Evolutionary conservation across 1,140 invertebrate genomes (phyloP).

Genomic region (Zelostemma sp.): DNA sequence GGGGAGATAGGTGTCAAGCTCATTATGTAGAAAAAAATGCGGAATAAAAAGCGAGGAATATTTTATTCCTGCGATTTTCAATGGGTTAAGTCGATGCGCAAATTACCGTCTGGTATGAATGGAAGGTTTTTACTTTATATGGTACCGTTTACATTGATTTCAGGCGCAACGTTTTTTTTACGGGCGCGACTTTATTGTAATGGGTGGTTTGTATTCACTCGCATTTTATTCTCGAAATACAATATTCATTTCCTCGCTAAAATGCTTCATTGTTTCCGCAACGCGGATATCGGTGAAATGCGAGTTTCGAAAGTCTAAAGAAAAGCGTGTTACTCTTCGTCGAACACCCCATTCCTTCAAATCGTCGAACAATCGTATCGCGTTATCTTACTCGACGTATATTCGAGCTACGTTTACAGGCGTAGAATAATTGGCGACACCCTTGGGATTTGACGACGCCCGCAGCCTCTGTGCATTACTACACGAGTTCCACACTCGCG

Average conservation of each 20-base stretch:
- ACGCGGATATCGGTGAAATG: constrained; percentile 13
- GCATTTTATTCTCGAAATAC: constrained; percentile 22
- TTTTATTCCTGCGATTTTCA: constrained; percentile 29
- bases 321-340: constrained; percentile 23
- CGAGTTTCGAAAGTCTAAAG: constrained; percentile 16
- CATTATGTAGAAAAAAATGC: constrained; percentile 37
- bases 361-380: constrained; percentile 30
- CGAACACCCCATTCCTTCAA: constrained; percentile 24
- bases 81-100: neutral
- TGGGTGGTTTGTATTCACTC: no score
- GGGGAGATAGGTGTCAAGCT: constrained; percentile 34
- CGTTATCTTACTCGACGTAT: constrained; percentile 46
- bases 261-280: constrained; percentile 1
- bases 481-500: constrained; percentile 18
- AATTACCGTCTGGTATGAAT: neutral
- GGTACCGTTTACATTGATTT: no score
- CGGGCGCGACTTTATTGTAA: no score
- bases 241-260: neutral
- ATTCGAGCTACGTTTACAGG: constrained; percentile 41
- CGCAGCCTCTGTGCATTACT: constrained; percentile 15
- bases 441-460: constrained; percentile 32
- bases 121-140: no score
- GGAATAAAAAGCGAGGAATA: constrained; percentile 23
- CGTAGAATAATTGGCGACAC: constrained; percentile 43
- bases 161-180: no score